Evolutionary conservation across 2,113 vertebrate genomes (phyloP).

Genomic region (Scortum barcoo): DNA sequence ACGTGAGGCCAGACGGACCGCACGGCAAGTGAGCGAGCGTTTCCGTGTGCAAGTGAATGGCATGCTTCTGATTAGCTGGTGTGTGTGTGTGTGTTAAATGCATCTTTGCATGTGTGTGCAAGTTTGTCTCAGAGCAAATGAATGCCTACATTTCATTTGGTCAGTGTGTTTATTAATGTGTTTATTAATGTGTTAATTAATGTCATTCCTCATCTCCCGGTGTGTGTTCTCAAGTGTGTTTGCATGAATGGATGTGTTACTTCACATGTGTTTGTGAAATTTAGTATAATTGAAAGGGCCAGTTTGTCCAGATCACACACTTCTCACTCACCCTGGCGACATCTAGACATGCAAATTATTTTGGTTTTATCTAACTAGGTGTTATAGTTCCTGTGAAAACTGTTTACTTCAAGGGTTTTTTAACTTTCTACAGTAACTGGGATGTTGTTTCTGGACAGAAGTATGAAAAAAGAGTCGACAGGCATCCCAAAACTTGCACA

Average conservation of each 20-base stretch:
- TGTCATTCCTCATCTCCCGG: conserved; percentile 23
- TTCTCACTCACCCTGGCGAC: neutral
- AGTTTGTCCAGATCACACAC: neutral
- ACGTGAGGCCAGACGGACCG: conserved; percentile 14
- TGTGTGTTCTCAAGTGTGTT: neutral
- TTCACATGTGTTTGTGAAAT: neutral
- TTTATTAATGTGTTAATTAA: conserved; percentile 54
- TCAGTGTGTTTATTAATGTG: conserved; percentile 24
- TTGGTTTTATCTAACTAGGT: neutral
- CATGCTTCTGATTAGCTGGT: conserved; percentile 26
- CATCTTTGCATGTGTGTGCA: neutral
- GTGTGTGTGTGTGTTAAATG: neutral
- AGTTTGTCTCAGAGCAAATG: conserved; percentile 29
- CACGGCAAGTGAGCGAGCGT: conserved; percentile 6
- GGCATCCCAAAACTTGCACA: neutral
- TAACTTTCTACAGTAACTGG: neutral
- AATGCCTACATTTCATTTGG: conserved; percentile 24
- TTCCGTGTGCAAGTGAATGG: conserved; percentile 44
- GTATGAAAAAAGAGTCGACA: no score
- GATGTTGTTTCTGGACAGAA: neutral
- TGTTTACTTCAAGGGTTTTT: neutral
- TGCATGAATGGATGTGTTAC: neutral
- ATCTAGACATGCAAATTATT: neutral
- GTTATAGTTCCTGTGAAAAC: neutral
- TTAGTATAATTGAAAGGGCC: neutral